Percentiles rank a stretch among this genome's conserved stretches.
Evolutionary conservation across 2,113 vertebrate species (phyloP).

Genomic region (Tautogolabrus adspersus): DNA sequence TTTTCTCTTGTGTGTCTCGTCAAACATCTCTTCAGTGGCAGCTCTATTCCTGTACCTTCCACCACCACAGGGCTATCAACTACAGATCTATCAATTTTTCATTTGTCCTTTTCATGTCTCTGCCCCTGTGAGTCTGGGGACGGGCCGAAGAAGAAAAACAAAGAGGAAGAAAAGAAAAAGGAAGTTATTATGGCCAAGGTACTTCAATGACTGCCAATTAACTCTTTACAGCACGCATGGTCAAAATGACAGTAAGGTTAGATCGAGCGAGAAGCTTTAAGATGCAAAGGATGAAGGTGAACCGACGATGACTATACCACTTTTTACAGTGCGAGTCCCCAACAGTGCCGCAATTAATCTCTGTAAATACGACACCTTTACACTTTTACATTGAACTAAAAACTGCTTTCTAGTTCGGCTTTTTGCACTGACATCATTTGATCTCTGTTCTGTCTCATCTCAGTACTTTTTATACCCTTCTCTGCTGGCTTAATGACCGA

Average conservation of each 20-base stretch:
- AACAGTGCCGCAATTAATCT: too few species aligned
- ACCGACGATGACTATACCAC: too few species aligned
- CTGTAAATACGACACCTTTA: too few species aligned
- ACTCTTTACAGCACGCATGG: background rate
- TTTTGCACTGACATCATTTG: too few species aligned
- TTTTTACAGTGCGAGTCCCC: too few species aligned
- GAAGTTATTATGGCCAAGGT: constrained; percentile 3
- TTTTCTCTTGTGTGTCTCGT: background rate
- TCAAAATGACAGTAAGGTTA: background rate
- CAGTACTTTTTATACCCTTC: too few species aligned
- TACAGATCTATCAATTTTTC: constrained; percentile 10
- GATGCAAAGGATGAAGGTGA: too few species aligned
- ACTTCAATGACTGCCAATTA: background rate
- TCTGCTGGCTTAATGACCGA: too few species aligned
- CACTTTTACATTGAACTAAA: too few species aligned
- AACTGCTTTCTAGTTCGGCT: too few species aligned
- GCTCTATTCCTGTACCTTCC: constrained; percentile 28
- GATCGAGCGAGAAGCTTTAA: too few species aligned
- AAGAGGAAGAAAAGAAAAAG: constrained; percentile 1
- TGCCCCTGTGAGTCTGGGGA: constrained; percentile 12
- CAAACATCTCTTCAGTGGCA: constrained; percentile 20
- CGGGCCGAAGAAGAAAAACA: background rate
- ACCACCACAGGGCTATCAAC: constrained; percentile 20
- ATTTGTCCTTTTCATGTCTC: constrained; percentile 13
- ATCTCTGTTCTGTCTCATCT: too few species aligned